Evolutionary conservation across 2,888 invertebrate genomes (phyloP), one percentile per base, ranked within the genome.

Genomic region (Rhodophaea formosa): DNA sequence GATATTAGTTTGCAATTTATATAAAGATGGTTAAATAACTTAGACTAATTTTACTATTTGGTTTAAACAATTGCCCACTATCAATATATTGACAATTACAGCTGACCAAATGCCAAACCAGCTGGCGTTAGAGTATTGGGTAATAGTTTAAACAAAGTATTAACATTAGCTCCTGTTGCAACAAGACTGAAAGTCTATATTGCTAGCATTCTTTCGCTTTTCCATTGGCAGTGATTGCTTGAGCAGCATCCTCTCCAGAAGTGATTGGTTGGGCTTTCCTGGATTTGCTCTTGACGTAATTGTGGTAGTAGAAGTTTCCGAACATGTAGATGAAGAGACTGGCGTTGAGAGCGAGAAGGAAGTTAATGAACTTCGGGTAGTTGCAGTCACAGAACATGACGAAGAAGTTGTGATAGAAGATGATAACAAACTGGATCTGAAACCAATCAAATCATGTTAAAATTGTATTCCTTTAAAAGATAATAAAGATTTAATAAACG

Each of bases 301-400:
- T 94, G 59, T 89, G 90, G 53, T 94, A 88, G 79, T 96, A 96
- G 79, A 96, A 96, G 65, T 95, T 93, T 45, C 94, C 93, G 72
- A 96, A 96, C 88, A 96, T 93, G 72, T 96, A 96, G 3, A 96
- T 89, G 82, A 96, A 96, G 7, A 95, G 87, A 0, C 92, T 85
- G 14, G 95, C 93, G 74, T 96, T 96, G 53, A 94, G 84, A 0
- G 92, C 84, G 15, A 96, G 91, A 52, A 96, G 87, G 63, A 93
- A 92, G 51, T 94, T 93, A 67, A 96, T 92, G 12, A 91, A 79
- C 72, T 95, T 95, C 0, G 96, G 95, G 70, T 95, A 94, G 75
- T 94, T 93, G 82, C 95, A 95, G 65, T 93, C 94, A 62, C 93
- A 91, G 71, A 95, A 93, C 89, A 94, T 92, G 7, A 95, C 92